phyloP scores from a whole-genome alignment of 2,113 vertebrate species.

The Pithys albifrons region DNA sequence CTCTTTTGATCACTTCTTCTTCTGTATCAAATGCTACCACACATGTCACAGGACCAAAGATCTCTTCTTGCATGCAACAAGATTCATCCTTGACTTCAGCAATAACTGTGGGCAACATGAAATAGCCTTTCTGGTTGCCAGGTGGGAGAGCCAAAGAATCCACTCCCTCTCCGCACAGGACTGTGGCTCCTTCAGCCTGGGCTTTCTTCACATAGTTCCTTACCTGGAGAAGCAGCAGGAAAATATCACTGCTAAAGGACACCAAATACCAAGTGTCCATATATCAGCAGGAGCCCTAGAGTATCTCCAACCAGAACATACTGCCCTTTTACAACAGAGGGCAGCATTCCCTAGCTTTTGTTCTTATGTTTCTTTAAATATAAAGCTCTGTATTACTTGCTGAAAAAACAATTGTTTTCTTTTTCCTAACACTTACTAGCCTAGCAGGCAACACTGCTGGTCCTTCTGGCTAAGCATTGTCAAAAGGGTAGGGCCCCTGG shows the following conservation, averaged over 20 bases:
- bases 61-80: conserved; percentile 94
- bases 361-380: not conserved
- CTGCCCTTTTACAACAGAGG: not conserved
- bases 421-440: not conserved
- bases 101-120: conserved; percentile 91
- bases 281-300: not conserved
- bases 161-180: conserved; percentile 92
- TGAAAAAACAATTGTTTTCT: not conserved
- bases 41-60: conserved; percentile 95
- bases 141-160: conserved; percentile 79
- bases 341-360: not conserved
- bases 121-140: conserved; percentile 84
- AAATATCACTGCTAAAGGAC: conserved; percentile 2
- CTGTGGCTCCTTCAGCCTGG: conserved; percentile 80
- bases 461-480: not conserved
- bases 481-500: not conserved
- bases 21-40: conserved; percentile 88
- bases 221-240: conserved; percentile 75
- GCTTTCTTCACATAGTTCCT: conserved; percentile 85
- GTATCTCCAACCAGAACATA: not conserved
- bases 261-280: not conserved
- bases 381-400: not conserved
- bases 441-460: not conserved
- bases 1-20: conserved; percentile 87
- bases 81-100: conserved; percentile 83